phyloP scores from a whole-genome alignment of 2,888 invertebrate genomes.

The Trachelus troglodyta region DNA sequence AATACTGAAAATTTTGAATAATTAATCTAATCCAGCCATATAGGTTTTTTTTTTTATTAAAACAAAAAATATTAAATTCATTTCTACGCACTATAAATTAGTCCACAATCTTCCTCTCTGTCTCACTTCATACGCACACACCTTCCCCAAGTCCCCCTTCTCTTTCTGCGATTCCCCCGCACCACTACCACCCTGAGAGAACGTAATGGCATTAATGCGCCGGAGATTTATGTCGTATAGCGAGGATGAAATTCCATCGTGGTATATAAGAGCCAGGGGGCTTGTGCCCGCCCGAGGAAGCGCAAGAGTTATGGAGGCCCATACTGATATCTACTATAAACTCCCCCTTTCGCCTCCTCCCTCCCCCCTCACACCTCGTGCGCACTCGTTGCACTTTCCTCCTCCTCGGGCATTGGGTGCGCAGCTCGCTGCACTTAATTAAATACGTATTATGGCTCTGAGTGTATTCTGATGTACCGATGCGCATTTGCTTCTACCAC shows the following conservation, averaged over 20 bases:
- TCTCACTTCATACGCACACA: background rate
- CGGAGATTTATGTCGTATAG: slow-evolving; percentile 58
- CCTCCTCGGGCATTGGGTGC: slow-evolving; percentile 21
- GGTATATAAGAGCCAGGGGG: slow-evolving; percentile 36
- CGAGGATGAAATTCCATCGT: slow-evolving; percentile 60
- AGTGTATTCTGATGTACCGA: slow-evolving; percentile 60
- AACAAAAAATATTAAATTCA: too few species aligned
- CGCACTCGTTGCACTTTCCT: slow-evolving; percentile 15
- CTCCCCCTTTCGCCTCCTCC: slow-evolving; percentile 25
- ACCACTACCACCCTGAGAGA: background rate
- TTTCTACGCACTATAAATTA: background rate
- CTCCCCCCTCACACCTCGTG: slow-evolving; percentile 13
- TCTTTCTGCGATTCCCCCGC: background rate
- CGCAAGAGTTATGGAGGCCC: slow-evolving; percentile 50
- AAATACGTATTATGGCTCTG: slow-evolving; percentile 63
- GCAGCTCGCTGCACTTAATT: slow-evolving; percentile 58
- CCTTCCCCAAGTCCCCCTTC: background rate
- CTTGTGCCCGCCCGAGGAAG: slow-evolving; percentile 35
- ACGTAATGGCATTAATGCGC: slow-evolving; percentile 54
- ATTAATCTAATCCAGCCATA: background rate
- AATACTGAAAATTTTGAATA: background rate
- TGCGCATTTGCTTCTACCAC: background rate
- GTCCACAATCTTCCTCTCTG: background rate
- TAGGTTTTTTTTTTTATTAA: too few species aligned
- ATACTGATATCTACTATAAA: slow-evolving; percentile 54